These are phyloP conservation scores for Geophilus truncorum DNA, from an alignment of 2,888 invertebrate species.

Conservation along the genomic window DNA sequence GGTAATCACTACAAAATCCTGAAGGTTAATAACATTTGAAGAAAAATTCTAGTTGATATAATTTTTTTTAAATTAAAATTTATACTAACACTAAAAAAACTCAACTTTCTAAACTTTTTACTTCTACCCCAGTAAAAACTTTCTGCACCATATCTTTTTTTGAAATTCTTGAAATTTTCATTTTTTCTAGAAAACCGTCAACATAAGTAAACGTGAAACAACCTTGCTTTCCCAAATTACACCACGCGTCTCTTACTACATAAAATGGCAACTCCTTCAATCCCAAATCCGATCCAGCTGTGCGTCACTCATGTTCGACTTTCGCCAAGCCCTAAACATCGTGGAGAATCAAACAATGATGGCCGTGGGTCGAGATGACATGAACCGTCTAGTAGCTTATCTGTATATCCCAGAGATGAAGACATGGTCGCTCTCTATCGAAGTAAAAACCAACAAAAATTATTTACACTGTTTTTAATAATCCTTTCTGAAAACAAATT, in stretches of 20 bases:
- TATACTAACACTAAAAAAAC: too few relatives aligned
- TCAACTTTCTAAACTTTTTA: too few relatives aligned
- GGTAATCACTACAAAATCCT: too few relatives aligned
- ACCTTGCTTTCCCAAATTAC: not conserved
- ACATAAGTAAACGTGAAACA: not conserved
- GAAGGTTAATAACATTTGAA: too few relatives aligned
- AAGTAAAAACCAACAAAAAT: not conserved
- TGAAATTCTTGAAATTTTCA: too few relatives aligned
- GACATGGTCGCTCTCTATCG: not conserved
- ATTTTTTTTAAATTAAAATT: too few relatives aligned
- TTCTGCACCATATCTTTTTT: too few relatives aligned
- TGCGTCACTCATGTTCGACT: not conserved
- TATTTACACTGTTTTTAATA: not conserved
- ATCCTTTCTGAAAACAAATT: not conserved
- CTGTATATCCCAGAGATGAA: conserved; percentile 3
- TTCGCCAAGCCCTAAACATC: not conserved
- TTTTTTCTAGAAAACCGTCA: not conserved
- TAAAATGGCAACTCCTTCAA: not conserved
- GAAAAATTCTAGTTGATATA: too few relatives aligned
- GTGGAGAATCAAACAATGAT: not conserved
- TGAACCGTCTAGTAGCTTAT: not conserved
- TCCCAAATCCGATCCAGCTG: not conserved
- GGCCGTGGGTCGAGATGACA: not conserved
- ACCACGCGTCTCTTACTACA: not conserved
- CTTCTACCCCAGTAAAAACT: too few relatives aligned